These are phyloP conservation scores for Tinamus major DNA, from an alignment of 2,797 vertebrate species.

Conservation along the genomic window DNA sequence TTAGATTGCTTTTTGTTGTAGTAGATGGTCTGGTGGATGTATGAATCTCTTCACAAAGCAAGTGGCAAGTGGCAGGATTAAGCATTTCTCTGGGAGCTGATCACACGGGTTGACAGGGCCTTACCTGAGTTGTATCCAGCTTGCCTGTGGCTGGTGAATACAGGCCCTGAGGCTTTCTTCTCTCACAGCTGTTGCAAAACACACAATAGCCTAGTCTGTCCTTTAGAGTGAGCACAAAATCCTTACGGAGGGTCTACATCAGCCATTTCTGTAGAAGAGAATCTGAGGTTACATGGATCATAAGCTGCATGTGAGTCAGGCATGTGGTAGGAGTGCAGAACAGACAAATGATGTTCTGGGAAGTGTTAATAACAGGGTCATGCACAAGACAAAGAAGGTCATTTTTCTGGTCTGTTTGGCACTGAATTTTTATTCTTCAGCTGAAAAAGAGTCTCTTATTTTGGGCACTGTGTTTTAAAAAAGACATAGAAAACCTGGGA, in stretches of 20 bases:
- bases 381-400: background rate
- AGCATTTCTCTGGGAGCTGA: background rate
- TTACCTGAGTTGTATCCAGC: background rate
- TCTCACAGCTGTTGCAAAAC: background rate
- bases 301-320: background rate
- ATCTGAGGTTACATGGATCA: background rate
- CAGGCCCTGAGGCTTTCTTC: background rate
- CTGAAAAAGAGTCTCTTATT: background rate
- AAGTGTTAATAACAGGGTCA: background rate
- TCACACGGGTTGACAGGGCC: background rate
- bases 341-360: background rate
- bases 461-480: background rate
- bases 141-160: background rate
- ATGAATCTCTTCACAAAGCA: background rate
- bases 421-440: background rate
- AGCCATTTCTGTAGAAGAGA: background rate
- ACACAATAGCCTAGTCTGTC: background rate
- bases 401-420: background rate
- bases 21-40: background rate
- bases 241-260: accelerated
- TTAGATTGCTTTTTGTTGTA: background rate
- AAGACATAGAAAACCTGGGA: background rate
- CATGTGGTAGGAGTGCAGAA: background rate
- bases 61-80: background rate
- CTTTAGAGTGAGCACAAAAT: background rate